Conservation (phyloP, 2,888 invertebrate species). For the Andrena praecox region DNA sequence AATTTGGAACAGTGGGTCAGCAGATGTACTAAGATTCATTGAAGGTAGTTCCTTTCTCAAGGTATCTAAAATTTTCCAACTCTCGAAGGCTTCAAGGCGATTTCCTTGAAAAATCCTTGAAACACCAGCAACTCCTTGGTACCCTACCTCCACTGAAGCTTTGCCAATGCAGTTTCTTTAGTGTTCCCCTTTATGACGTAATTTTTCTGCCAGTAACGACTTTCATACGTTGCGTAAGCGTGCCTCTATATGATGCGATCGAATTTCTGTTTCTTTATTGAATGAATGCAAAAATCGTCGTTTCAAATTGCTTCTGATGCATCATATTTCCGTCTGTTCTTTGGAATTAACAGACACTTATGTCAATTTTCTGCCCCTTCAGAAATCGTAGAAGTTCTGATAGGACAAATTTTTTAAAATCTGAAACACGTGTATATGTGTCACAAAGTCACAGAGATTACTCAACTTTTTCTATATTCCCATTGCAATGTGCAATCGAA, state of each 20-base stretch:
- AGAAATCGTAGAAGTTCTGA: no score
- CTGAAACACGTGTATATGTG: background rate
- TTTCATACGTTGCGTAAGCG: conserved; percentile 42
- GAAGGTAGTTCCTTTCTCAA: background rate
- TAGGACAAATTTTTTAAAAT: background rate
- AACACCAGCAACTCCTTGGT: background rate
- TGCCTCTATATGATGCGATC: background rate
- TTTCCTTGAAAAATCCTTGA: background rate
- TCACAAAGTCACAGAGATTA: background rate
- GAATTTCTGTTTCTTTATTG: conserved; percentile 7
- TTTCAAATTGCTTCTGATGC: background rate
- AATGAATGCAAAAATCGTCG: background rate
- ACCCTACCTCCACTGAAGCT: conserved; percentile 13
- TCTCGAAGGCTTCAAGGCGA: background rate
- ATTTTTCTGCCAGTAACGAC: conserved; percentile 27
- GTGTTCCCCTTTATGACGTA: conserved; percentile 24
- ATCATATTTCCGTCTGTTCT: background rate
- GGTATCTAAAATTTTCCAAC: background rate
- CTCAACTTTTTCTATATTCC: background rate
- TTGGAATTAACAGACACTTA: background rate
- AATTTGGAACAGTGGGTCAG: no score
- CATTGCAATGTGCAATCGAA: background rate
- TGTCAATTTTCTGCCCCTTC: no score
- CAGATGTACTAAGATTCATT: no score
- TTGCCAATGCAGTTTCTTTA: conserved; percentile 7